These are phyloP conservation scores for Drosophila prosaltans DNA, from an alignment of 1,140 invertebrate species.

Conservation along the genomic window DNA sequence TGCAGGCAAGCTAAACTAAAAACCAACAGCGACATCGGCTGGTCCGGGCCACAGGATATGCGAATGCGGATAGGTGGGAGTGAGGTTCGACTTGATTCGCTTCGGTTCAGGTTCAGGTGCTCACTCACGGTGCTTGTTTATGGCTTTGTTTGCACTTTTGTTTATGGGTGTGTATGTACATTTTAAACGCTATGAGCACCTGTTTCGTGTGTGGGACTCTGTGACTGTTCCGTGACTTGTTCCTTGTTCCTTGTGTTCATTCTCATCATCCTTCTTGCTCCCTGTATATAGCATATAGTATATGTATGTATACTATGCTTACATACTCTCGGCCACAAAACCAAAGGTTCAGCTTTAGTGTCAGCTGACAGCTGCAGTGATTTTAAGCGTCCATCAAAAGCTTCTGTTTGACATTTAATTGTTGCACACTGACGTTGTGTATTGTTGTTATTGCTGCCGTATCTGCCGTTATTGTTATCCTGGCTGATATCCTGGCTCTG, in stretches of 20 bases:
- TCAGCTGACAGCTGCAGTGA: constrained; percentile 74
- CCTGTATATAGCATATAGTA: no score
- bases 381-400: constrained; percentile 80
- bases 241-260: constrained; percentile 37
- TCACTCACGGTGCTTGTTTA: constrained; percentile 66
- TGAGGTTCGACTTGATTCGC: constrained; percentile 7
- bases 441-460: neutral
- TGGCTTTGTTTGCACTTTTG: constrained; percentile 81
- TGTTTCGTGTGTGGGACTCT: constrained; percentile 32
- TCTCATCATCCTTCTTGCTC: neutral
- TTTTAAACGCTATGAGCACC: constrained; percentile 73
- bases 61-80: constrained; percentile 17
- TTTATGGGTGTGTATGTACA: constrained; percentile 80
- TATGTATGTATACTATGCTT: no score
- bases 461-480: neutral
- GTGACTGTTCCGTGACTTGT: constrained; percentile 67
- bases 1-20: constrained; percentile 20
- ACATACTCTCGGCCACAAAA: constrained; percentile 39
- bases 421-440: constrained; percentile 66
- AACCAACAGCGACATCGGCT: constrained; percentile 48
- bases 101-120: constrained; percentile 12
- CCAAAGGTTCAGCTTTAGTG: constrained; percentile 33
- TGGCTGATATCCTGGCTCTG: constrained; percentile 12
- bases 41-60: constrained; percentile 19
- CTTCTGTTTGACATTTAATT: constrained; percentile 78